Base-by-base conservation (phyloP, 2,113 vertebrate genomes). In the Phocoena phocoena region DNA sequence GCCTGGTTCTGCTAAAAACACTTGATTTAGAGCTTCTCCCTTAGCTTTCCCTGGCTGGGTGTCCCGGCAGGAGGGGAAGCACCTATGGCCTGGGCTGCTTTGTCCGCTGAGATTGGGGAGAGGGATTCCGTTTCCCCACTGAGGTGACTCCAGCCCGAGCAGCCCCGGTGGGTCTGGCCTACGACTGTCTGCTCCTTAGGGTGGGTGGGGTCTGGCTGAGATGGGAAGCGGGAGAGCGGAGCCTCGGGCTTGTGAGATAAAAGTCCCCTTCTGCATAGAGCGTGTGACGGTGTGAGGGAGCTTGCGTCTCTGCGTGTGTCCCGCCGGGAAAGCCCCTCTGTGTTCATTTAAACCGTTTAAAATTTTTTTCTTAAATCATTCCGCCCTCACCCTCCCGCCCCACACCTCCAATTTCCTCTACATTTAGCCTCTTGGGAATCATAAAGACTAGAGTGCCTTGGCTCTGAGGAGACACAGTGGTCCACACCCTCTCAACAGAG, bases 11-110 rank as follows among this genome's bases (percentile, higher is more conserved):
- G 81, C 67, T 38, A 77, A 94, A 95, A 93, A 93, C 88, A 67
- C 80, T 85, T n/a, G 81, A 82, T 82, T 92, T 38, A 68, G 88
- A 25, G 80, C 74, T 95, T 55, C 88, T 92, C 5, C 3, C 63
- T 89, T 65, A 90, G 84, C 95, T 63, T 92, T 96, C 92, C 77
- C 88, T 96, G 97, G 95, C 97, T 50, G 87, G 23, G 58, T 67
- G 83, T 88, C 92, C 70, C 9, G 53, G 94, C 81, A 23, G 89
- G 65, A 93, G 94, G 98, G 97, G 93, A 97, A 95, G 79, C 93
- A 95, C 97, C 95, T 55, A 86, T 67, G 80, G 79, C 88, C 82
- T 3, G 1, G 58, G 70, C 55, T 90, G 73, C 83, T 94, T 85
- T 85, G 90, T 96, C 96, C 91, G 96, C 62, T 47, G 85, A 81